Evolutionary conservation across 2,113 vertebrate species (phyloP).

Genomic region (Ifrita kowaldi): DNA sequence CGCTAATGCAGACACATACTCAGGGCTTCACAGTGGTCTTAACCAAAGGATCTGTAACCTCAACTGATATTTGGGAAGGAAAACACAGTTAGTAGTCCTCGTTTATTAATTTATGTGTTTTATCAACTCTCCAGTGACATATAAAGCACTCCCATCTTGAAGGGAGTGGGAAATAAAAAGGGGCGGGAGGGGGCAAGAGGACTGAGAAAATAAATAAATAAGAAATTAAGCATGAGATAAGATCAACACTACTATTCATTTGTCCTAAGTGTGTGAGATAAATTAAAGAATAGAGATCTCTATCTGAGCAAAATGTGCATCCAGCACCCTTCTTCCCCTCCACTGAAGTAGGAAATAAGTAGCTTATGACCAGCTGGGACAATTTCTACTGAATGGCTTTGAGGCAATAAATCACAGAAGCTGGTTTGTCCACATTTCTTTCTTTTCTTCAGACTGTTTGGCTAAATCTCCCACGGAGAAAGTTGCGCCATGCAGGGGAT

Average conservation of each 20-base stretch:
- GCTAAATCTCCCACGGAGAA: constrained; percentile 74
- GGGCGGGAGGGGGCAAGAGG: rapidly evolving
- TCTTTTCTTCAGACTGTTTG: constrained; percentile 68
- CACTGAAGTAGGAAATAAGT: constrained; percentile 58
- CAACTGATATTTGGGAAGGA: not conserved
- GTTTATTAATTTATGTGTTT: not conserved
- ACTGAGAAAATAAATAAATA: not conserved
- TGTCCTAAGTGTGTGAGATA: constrained; percentile 45
- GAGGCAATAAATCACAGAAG: constrained; percentile 69
- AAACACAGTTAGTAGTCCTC: not conserved
- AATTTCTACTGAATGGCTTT: constrained; percentile 67
- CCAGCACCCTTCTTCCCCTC: constrained; percentile 49
- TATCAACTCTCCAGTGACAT: not conserved
- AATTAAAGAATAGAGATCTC: constrained; percentile 63
- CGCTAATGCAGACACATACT: not conserved
- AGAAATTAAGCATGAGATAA: constrained; percentile 52
- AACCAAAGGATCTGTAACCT: not conserved
- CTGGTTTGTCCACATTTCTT: constrained; percentile 81
- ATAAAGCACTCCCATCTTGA: not conserved
- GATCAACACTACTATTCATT: constrained; percentile 52
- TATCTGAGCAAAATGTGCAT: constrained; percentile 44
- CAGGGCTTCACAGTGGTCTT: not conserved
- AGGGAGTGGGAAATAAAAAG: not conserved
- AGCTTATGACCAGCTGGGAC: constrained; percentile 56
- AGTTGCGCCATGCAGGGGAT: constrained; percentile 62